These are phyloP conservation scores for Phycodurus eques DNA, from an alignment of 2,113 vertebrate species.

Conservation along the genomic window DNA sequence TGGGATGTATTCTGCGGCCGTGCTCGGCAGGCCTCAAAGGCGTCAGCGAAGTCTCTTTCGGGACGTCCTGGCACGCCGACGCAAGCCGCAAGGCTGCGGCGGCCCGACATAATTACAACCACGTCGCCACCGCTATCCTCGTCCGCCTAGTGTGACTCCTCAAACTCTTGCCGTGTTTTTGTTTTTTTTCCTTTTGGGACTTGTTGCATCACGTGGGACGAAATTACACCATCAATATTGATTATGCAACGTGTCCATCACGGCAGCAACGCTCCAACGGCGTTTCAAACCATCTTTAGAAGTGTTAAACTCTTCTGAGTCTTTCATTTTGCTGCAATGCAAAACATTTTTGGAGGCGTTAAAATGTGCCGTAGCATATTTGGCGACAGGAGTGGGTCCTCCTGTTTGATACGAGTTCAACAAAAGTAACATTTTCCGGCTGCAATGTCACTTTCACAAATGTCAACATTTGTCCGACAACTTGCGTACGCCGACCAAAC, in stretches of 20 bases:
- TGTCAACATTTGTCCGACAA: no score
- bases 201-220: neutral
- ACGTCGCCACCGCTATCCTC: conserved; percentile 32
- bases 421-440: no score
- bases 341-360: no score
- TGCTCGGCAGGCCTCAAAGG: conserved; percentile 72
- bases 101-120: conserved; percentile 67
- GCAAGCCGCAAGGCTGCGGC: conserved; percentile 68
- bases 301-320: no score
- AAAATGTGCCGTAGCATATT: no score
- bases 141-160: conserved; percentile 22
- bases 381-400: no score
- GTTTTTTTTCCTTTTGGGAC: neutral
- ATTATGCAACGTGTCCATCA: conserved; percentile 29
- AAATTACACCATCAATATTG: neutral
- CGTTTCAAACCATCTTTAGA: neutral
- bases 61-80: conserved; percentile 71
- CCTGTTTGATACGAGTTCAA: no score
- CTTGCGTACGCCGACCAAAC: no score
- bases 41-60: conserved; percentile 73
- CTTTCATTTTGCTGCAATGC: no score
- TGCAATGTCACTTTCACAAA: no score
- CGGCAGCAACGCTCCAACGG: neutral
- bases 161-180: conserved; percentile 10
- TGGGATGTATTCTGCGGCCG: conserved; percentile 65